Conservation (phyloP, 2,888 invertebrate genomes). For the Dermolepida albohirtum region DNA sequence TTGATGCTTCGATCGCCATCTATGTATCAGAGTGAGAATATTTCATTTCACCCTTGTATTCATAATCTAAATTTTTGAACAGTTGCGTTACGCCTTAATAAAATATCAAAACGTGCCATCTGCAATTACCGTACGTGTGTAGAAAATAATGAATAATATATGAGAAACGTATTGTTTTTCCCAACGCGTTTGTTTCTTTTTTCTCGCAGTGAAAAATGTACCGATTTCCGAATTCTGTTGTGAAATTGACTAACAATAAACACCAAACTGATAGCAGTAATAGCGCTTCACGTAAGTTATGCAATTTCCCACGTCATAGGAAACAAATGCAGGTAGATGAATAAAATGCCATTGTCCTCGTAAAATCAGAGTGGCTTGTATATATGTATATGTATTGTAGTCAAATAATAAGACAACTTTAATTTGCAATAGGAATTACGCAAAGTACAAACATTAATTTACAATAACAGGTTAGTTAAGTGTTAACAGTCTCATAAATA, state of each 20-base stretch:
- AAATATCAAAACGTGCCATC: too few species aligned
- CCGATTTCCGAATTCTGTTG: slow-evolving; percentile 18
- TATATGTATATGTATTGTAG: not conserved
- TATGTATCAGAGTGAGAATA: too few species aligned
- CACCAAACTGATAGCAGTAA: slow-evolving; percentile 12
- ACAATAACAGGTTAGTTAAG: too few species aligned
- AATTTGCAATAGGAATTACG: slow-evolving; percentile 4
- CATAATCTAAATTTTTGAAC: too few species aligned
- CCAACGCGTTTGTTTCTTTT: slow-evolving; percentile 8
- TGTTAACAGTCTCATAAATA: too few species aligned
- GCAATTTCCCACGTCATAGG: slow-evolving; percentile 39
- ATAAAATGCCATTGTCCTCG: slow-evolving; percentile 36
- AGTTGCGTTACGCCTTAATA: too few species aligned
- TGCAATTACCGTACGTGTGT: too few species aligned
- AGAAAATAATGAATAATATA: too few species aligned
- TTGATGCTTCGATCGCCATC: too few species aligned
- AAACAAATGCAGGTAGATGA: slow-evolving; percentile 35
- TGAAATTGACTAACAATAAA: slow-evolving; percentile 9
- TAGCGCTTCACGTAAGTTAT: slow-evolving; percentile 27
- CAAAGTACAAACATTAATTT: too few species aligned
- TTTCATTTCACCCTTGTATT: too few species aligned
- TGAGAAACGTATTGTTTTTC: slow-evolving; percentile 2
- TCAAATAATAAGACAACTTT: not conserved
- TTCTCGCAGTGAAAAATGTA: slow-evolving; percentile 11
- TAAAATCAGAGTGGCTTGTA: slow-evolving; percentile 26